These are phyloP conservation scores for Drosophila kurseongensis DNA, from an alignment of 1,140 invertebrate genomes.

Conservation along the genomic window DNA sequence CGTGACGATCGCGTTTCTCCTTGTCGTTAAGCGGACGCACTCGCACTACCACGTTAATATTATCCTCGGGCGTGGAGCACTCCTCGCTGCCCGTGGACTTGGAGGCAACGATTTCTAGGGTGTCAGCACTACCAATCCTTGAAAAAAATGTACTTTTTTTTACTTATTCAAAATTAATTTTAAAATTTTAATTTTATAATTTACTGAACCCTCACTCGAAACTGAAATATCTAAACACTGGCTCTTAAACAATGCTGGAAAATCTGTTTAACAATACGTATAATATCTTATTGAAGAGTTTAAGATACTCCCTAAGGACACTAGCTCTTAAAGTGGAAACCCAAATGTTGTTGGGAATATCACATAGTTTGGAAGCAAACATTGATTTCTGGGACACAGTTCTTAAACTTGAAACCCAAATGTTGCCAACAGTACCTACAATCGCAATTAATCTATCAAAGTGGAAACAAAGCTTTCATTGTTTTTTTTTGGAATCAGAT, in stretches of 20 bases:
- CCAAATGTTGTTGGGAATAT: no score
- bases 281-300: no score
- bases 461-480: slow-evolving; percentile 11
- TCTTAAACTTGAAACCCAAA: neutral
- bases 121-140: slow-evolving; percentile 83
- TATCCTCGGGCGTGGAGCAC: slow-evolving; percentile 88
- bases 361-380: no score
- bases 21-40: slow-evolving; percentile 89
- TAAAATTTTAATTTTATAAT: no score
- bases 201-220: no score
- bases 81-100: slow-evolving; percentile 80
- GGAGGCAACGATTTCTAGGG: slow-evolving; percentile 80
- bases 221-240: no score
- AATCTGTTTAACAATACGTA: no score
- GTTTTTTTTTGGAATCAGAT: slow-evolving; percentile 34
- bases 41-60: slow-evolving; percentile 92
- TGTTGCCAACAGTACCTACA: neutral
- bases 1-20: slow-evolving; percentile 88
- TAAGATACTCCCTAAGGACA: no score
- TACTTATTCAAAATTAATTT: neutral
- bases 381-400: no score
- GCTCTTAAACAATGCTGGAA: no score
- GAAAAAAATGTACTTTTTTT: neutral
- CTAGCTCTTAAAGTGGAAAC: no score
- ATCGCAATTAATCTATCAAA: slow-evolving; percentile 50